Base-by-base conservation (phyloP, 2,888 invertebrate genomes). In the Cephus rjabovi region DNA sequence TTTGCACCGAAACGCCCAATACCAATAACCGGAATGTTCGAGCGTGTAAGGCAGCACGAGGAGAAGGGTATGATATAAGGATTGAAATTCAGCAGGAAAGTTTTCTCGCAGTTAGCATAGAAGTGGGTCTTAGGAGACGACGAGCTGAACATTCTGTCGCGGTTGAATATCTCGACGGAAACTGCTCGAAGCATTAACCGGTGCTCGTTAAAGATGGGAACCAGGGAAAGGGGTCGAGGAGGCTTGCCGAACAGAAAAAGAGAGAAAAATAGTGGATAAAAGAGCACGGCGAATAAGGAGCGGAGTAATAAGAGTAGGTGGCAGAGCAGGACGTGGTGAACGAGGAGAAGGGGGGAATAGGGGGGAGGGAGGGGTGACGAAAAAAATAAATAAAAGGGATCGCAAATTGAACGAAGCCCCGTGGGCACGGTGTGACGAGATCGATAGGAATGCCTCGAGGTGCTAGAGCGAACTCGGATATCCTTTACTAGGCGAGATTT, bases 361-460 rank as follows among this genome's bases (percentile, higher is more conserved):
- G 70, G 1, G 34, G 23, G 40, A 70, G 15, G 15, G 56, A 23
- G 40, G 6, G 6, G 6, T 34, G 34, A 1, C 11, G 34, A 15
- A 56, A 23, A 56, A 56, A 35, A 37, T 30, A 71, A 71, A 71
- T 33, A 71, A 37, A 75, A 69, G 40, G 40, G 56, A 34, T 86
- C 82, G 82, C 83, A 87, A 87, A 86, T 87, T 86, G 86, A 84
- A 86, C 83, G 79, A 85, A 83, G 82, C 84, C 87, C 86, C 83
- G 80, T 78, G 84, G 86, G 86, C 81, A 83, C 74, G 78, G 78
- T 82, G 80, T 77, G 79, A 81, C 79, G 82, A 80, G 77, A 78
- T 78, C 56, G 56, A 56, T 56, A 15, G 56, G 56, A 56, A 56
- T 56, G 23, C 23, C 56, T 56, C 56, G 56, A 56, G 56, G 56